Conservation (phyloP, 2,888 invertebrate species). For the Leptopilina drosophilae region DNA sequence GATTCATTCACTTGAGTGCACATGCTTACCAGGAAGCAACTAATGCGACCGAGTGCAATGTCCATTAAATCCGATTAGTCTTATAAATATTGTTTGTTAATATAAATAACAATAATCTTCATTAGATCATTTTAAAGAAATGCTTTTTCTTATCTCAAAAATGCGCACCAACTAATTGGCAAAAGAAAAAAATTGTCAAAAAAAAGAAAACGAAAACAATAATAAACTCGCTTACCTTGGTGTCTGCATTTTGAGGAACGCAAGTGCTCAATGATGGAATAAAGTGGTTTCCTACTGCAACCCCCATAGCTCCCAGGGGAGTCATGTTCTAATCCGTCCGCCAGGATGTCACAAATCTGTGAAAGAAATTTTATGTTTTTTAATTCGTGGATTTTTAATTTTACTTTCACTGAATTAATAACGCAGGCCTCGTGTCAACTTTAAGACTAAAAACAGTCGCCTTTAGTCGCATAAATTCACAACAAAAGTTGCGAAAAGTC, state of each 20-base stretch:
- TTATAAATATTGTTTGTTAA: constrained; percentile 5
- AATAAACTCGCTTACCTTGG: constrained; percentile 62
- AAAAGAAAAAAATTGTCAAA: not conserved
- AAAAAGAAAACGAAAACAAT: not conserved
- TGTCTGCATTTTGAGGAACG: constrained; percentile 69
- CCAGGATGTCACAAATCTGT: constrained; percentile 74
- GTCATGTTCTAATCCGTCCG: constrained; percentile 72
- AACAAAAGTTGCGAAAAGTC: no score
- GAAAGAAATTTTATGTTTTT: constrained; percentile 45
- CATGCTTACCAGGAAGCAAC: constrained; percentile 6
- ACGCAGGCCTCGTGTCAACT: no score
- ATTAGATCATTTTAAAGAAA: not conserved
- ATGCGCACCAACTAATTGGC: not conserved
- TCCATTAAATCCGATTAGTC: not conserved
- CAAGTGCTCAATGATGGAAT: constrained; percentile 74
- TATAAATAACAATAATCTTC: no score
- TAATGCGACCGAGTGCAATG: constrained; percentile 2
- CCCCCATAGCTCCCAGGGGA: constrained; percentile 72
- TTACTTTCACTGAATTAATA: no score
- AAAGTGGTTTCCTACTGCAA: constrained; percentile 72
- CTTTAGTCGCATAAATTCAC: no score
- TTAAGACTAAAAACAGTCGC: no score
- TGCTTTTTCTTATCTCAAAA: not conserved
- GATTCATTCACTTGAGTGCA: constrained; percentile 55
- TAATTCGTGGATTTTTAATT: not conserved